Conservation (phyloP, 2,113 vertebrate genomes). For the Argyrosomus japonicus region DNA sequence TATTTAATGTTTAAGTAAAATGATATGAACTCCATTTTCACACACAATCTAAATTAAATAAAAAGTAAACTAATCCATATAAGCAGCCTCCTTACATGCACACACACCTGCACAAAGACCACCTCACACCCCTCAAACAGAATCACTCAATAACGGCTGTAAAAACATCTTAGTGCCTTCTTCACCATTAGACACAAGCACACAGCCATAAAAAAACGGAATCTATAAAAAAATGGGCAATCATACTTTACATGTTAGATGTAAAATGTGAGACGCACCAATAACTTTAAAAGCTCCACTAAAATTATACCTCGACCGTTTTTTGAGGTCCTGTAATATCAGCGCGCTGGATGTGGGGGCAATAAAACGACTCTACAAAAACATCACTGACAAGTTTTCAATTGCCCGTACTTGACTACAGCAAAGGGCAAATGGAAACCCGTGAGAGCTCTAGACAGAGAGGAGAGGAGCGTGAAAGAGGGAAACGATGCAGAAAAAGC, state of each 20-base stretch:
- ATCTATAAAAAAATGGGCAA: conserved; percentile 53
- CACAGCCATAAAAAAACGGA: conserved; percentile 41
- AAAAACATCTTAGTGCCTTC: conserved; percentile 29
- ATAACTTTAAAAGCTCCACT: conserved; percentile 61
- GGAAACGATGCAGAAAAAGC: conserved; percentile 5
- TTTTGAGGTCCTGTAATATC: conserved; percentile 37
- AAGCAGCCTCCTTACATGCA: background rate
- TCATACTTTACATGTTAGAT: conserved; percentile 48
- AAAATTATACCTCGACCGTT: conserved; percentile 35
- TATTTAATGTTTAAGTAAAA: no score
- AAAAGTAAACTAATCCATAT: background rate
- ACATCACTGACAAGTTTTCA: conserved; percentile 38
- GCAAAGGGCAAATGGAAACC: conserved; percentile 43
- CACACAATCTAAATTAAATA: conserved; percentile 1
- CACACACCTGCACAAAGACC: conserved; percentile 18
- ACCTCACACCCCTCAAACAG: background rate
- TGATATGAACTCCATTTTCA: background rate
- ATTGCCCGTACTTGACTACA: conserved; percentile 22
- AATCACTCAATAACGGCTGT: background rate
- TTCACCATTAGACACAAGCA: conserved; percentile 27
- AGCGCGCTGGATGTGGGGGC: background rate
- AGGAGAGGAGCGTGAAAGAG: conserved; percentile 8
- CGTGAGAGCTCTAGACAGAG: conserved; percentile 22
- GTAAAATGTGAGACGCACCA: conserved; percentile 39
- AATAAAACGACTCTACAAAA: conserved; percentile 41